Conservation (phyloP, 1,140 invertebrate genomes). For the Plectrocnemia conspersa region DNA sequence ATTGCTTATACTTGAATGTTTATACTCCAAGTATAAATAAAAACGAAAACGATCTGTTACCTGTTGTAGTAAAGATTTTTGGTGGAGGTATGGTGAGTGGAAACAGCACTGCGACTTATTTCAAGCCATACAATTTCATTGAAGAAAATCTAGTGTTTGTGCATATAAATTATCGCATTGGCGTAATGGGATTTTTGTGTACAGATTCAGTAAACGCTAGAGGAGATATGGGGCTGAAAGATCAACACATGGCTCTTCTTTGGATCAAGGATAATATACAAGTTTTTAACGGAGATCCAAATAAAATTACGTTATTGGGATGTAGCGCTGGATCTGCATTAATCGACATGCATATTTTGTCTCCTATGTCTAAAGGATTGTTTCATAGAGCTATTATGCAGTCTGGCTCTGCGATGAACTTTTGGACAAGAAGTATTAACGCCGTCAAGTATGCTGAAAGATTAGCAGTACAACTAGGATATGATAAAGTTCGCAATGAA, state of each 20-base stretch:
- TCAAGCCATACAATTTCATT: slow-evolving; percentile 52
- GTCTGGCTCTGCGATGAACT: slow-evolving; percentile 52
- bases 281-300: slow-evolving; percentile 57
- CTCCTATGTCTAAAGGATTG: slow-evolving; percentile 50
- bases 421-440: slow-evolving; percentile 58
- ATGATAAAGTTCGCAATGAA: slow-evolving; percentile 12
- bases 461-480: slow-evolving; percentile 49
- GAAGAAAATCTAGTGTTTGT: slow-evolving; percentile 55
- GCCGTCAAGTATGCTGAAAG: slow-evolving; percentile 52
- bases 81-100: slow-evolving; percentile 57
- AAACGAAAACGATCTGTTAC: slow-evolving; percentile 38
- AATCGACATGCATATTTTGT: slow-evolving; percentile 52
- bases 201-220: slow-evolving; percentile 46
- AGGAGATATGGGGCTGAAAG: slow-evolving; percentile 55
- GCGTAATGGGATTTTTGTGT: slow-evolving; percentile 54
- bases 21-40: slow-evolving; percentile 50
- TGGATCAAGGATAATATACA: slow-evolving; percentile 60
- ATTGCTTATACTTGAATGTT: slow-evolving; percentile 57
- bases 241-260: slow-evolving; percentile 50
- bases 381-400: slow-evolving; percentile 58
- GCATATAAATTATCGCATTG: slow-evolving; percentile 55
- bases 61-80: slow-evolving; percentile 61
- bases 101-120: slow-evolving; percentile 41
- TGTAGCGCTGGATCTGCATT: slow-evolving; percentile 57
- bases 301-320: slow-evolving; percentile 56